A percentile compares a stretch with the other conserved stretches of the same genome.
phyloP scores from a whole-genome alignment of 1,140 invertebrate species.

The Drosophila hydei region DNA sequence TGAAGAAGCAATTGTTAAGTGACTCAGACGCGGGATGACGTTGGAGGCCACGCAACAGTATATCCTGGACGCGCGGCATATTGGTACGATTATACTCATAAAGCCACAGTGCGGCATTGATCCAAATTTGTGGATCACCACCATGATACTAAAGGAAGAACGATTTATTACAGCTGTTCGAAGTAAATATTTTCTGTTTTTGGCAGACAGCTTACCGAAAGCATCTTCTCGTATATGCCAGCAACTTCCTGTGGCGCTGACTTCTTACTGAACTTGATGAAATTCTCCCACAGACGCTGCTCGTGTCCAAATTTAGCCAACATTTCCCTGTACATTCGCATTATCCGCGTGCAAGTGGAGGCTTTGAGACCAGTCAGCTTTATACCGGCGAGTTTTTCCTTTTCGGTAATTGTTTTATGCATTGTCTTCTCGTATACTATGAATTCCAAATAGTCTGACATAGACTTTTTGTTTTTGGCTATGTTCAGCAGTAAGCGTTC shows the following conservation, averaged over 20 bases:
- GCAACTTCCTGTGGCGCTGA: constrained; percentile 63
- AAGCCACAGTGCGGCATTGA: constrained; percentile 68
- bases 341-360: constrained; percentile 61
- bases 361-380: constrained; percentile 58
- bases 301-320: constrained; percentile 63
- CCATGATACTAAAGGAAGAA: constrained; percentile 62
- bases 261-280: constrained; percentile 74
- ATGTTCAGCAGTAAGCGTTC: constrained; percentile 62
- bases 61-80: constrained; percentile 60
- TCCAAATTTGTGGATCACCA: constrained; percentile 63
- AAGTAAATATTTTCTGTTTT: not conserved
- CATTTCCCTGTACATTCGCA: constrained; percentile 71
- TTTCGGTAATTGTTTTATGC: constrained; percentile 60
- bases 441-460: constrained; percentile 70
- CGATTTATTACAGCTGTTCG: not conserved
- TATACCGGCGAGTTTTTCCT: constrained; percentile 58
- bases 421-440: constrained; percentile 75
- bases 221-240: constrained; percentile 79
- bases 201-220: constrained; percentile 52
- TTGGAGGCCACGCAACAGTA: constrained; percentile 70
- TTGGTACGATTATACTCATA: constrained; percentile 68
- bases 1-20: constrained; percentile 72
- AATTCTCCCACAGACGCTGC: constrained; percentile 65
- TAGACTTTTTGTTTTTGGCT: constrained; percentile 53
- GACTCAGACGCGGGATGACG: constrained; percentile 61